These are phyloP conservation scores for Spea multiplicata DNA, from an alignment of 2,113 vertebrate species.

Conservation along the genomic window DNA sequence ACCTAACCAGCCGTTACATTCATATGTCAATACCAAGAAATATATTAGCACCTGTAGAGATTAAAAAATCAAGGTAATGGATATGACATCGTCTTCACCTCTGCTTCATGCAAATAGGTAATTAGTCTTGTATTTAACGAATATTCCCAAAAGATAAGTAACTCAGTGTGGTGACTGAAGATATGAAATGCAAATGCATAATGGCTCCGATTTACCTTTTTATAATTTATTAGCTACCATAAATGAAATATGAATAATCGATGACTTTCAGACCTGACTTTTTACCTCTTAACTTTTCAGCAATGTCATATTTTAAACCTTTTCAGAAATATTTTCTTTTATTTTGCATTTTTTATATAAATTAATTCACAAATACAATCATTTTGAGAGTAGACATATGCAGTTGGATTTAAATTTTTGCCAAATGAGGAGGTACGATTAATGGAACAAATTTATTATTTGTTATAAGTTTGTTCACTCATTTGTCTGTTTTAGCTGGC, in stretches of 20 bases:
- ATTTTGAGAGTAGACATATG: neutral
- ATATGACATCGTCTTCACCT: slow-evolving; percentile 1
- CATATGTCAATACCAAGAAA: neutral
- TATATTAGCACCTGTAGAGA: neutral
- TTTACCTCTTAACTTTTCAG: slow-evolving; percentile 13
- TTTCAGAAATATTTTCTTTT: slow-evolving; percentile 7
- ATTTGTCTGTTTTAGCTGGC: too few species aligned
- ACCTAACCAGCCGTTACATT: neutral
- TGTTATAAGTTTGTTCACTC: too few species aligned
- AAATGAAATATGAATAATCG: slow-evolving; percentile 31
- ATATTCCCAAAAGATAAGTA: slow-evolving; percentile 3
- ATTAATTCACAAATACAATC: neutral
- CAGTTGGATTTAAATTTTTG: neutral
- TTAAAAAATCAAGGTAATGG: slow-evolving; percentile 8
- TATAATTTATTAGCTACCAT: slow-evolving; percentile 26
- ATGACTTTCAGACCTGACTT: slow-evolving; percentile 14
- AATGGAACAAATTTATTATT: neutral
- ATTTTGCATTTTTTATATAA: slow-evolving; percentile 15
- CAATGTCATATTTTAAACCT: slow-evolving; percentile 6
- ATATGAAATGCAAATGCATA: slow-evolving; percentile 34
- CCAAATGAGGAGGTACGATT: neutral
- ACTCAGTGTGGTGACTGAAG: slow-evolving; percentile 1
- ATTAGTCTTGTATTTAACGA: slow-evolving; percentile 19
- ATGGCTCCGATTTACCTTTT: slow-evolving; percentile 20
- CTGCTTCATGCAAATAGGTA: slow-evolving; percentile 17